Evolutionary conservation across 2,888 invertebrate species (phyloP), one percentile per base, ranked within the genome.

Genomic region (Metopia argyrocephala): DNA sequence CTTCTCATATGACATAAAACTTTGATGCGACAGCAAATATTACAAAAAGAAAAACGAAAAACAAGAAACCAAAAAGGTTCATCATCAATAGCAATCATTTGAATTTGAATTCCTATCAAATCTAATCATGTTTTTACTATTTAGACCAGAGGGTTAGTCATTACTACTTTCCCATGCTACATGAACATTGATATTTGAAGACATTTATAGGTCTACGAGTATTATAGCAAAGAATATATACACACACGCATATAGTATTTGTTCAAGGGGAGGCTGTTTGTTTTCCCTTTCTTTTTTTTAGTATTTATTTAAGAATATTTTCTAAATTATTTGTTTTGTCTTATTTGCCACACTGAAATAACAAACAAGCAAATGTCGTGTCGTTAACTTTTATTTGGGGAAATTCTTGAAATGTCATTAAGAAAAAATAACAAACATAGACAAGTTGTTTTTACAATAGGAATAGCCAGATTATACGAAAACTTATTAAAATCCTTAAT

Each of bases 81-180:
- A 73, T 73, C 78, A 73, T 73, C 73, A 68, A 57, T 50, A 6
- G 7, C 27, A 61, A 31, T 9, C 20, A 59, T 38, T 31, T 59
- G 65, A 75, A 38, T 78, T 81, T 66, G 81, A 70, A 81, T 81
- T 76, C 68, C 61, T 57, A 76, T 73, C 76, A 76, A 76, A 25
- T 73, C 57, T 68, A 76, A 76, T 80, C 76, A 68, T 62, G 71
- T 80, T 73, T 64, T 50, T 62, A 62, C 68, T 15, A 76, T n/a
- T n/a, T 62, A 64, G 15, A 4, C 57, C 71, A 54, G 48, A 48
- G 61, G 65, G 71, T 56, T 52, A 68, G 57, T 75, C 52, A 27
- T 48, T 57, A 21, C 31, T 54, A 4, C 20, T 23, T n/a, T 12
- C 20, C 5, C 18, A 15, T 48, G 57, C 3, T 38, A 38, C 0